Base-by-base conservation (phyloP, 2,797 vertebrate genomes). In the Aphelocoma californica region DNA sequence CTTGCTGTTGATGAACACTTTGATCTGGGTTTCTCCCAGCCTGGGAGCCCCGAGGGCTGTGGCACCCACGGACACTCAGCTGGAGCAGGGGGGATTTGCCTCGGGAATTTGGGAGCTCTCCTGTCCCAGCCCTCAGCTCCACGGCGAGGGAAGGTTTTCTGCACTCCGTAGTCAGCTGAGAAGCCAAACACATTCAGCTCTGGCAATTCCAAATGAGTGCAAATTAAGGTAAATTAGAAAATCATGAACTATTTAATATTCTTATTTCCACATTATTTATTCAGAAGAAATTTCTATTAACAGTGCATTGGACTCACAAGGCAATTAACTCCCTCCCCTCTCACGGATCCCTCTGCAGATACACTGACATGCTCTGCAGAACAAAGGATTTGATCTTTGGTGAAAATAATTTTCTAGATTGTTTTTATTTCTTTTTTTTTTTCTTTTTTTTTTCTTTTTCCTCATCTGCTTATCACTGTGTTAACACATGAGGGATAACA, bases 201-300 rank as follows among this genome's bases (percentile, higher is more conserved):
- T 77, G 44, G 60, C 57, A 82, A 60, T 77, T 73, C 80, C 20
- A 73, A 81, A 77, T 70, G 74, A 86, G 86, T 18, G 29, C 69
- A 73, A 96, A 95, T 92, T 62, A 62, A 88, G 86, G 90, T 86
- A 64, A 93, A 95, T 94, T 83, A 93, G 71, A 67, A 91, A 91
- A 90, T 77, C 65, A 57, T 74, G 86, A 90, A 58, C 85, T 91
- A 62, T 86, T 89, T 89, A 74, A 86, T 81, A 85, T 42, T 75
- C 57, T 64, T 86, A 81, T 92, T 95, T 95, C 82, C 57, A 91
- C 54, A 88, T 92, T 96, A 95, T 89, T 94, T 95, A 90, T 96
- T 91, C 88, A 96, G 57, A 54, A 80, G 79, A 85, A 85, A 65
- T 80, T 81, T 95, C 92, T 87, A 83, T 96, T 95, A 95, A 53